Evolutionary conservation across 2,888 invertebrate species (phyloP), one percentile per base, ranked within the genome.

Genomic region (Calephelis perditalis): DNA sequence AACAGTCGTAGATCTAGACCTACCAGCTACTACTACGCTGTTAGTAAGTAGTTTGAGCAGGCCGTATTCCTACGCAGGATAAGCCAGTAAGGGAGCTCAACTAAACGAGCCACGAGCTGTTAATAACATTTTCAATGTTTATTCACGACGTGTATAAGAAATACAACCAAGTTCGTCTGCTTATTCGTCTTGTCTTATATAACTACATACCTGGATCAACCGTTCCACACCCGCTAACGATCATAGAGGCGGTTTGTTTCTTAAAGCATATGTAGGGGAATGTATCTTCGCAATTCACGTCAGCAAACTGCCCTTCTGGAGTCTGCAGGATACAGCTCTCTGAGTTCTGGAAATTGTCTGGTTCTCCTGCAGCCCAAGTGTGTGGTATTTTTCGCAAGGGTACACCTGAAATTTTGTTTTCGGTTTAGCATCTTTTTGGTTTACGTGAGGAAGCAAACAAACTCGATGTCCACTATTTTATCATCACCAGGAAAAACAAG

Each of bases 271-370:
- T 65, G 60, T 71, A 78, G 0, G 74, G 75, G 47, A 67, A 67
- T 0, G 70, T 67, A 3, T 72, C 69, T 5, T 62, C 58, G 57
- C 78, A 78, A 47, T 63, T 65, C 1, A 70, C 70, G 52, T 74
- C 76, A 1, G 72, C 72, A 2, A 78, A 7, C 3, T 63, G 69
- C 2, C 76, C 76, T 9, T 67, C 68, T 2, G 58, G 58, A 54
- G 68, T 43, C 70, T 76, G 68, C 10, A 70, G 55, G 56, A 75
- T 62, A 59, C 78, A 78, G 57, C 69, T 70, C 40, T 77, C 78
- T 1, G 64, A 47, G 49, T 73, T 67, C 0, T 69, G 62, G 15
- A 58, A 65, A 46, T 75, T 74, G 45, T 73, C 71, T 0, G 77
- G 76, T 54, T 78, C 73, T 1, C 64, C 65, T 0, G 57, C 60